Base-by-base conservation (phyloP, 2,888 invertebrate species). In the Colostygia pectinataria region DNA sequence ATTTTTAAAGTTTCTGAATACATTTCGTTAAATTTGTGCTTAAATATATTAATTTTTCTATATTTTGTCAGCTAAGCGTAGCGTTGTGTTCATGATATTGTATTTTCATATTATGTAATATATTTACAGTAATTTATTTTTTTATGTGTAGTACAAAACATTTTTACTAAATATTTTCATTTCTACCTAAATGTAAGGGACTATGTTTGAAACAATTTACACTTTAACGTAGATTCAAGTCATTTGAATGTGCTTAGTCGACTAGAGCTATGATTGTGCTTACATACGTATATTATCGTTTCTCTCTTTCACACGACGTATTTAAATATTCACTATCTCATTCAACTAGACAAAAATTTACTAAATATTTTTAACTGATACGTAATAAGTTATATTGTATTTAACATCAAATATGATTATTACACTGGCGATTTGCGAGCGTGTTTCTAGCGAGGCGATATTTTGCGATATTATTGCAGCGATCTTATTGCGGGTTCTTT, bases 131-230 rank as follows among this genome's bases (percentile, higher is more conserved):
- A 65, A 58, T 67, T 56, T 58, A 64, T 43, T 58, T 57, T 58
- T 57, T 61, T 59, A 55, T 68, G 63, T 74, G 74, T 78, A 71
- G 72, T 85, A 86, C 80, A 85, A 86, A 86, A 85, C 77, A 83
- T 80, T 76, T 68, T 81, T 70, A 71, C 71, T 78, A 70, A 55
- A 81, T 81, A 81, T 77, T 77, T 66, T 64, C 63, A 63, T 61
- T 67, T 54, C 67, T 62, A 68, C 68, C 57, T 63, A 56, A 37
- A 47, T 44, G 13, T 53, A 59, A 38, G 37, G 48, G 54, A 61
- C 59, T 61, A 61, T 53, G 41, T 49, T 42, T 44, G 56, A 58
- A 58, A 68, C 62, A 60, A 61, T 57, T 54, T 61, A 57, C 40
- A 57, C n/a, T 55, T 52, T 40, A 27, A 33, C 15, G 42, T 54